phyloP scores from a whole-genome alignment of 2,113 vertebrate species.

The Phalacrocorax pelagicus region DNA sequence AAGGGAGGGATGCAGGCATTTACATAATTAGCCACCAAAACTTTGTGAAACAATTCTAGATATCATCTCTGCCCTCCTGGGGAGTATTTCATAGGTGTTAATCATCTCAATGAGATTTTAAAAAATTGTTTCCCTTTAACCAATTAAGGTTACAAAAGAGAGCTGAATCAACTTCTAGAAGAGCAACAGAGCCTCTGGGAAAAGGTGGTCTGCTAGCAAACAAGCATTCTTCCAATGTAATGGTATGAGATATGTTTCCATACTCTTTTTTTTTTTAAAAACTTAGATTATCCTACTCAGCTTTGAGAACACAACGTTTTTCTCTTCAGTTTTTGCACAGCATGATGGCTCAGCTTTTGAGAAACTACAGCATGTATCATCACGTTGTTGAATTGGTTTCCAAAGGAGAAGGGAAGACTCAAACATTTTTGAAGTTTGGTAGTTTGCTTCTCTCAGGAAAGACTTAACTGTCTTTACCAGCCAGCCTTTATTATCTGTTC shows the following conservation, averaged over 20 bases:
- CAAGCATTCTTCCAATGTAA: not conserved
- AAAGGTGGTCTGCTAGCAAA: not conserved
- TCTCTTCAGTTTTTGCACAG: not conserved
- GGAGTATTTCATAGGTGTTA: not conserved
- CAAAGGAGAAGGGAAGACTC: not conserved
- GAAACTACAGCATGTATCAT: not conserved
- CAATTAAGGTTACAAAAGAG: not conserved
- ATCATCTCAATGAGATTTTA: not conserved
- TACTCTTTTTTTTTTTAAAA: not conserved
- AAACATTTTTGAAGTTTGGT: not conserved
- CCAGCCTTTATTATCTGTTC: not conserved
- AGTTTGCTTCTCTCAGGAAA: not conserved
- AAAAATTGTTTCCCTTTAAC: not conserved
- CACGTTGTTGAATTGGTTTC: not conserved
- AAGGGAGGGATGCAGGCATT: not conserved
- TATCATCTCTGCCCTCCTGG: not conserved
- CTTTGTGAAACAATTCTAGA: not conserved
- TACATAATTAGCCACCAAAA: not conserved
- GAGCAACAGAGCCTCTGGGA: not conserved
- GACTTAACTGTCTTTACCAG: not conserved
- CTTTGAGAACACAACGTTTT: not conserved
- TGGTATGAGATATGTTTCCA: not conserved
- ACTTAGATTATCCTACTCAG: not conserved
- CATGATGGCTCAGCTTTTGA: not conserved
- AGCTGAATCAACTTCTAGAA: not conserved